Conservation (phyloP, 2,797 vertebrate species). For the Poecilia velifera region DNA sequence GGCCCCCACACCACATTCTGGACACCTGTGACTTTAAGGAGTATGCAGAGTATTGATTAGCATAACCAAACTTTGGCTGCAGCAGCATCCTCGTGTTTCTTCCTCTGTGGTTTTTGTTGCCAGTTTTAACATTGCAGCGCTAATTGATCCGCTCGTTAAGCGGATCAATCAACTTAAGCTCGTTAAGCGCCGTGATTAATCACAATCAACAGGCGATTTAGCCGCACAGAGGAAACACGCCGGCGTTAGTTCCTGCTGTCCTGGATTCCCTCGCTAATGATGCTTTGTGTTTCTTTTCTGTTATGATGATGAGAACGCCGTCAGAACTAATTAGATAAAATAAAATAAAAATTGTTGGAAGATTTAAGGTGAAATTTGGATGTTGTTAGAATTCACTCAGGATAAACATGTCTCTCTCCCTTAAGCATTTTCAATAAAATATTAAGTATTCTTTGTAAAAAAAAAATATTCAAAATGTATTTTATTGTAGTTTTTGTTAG, state of each 20-base stretch:
- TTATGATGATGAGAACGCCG: neutral
- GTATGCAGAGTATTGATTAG: neutral
- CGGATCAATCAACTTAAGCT: too few species aligned
- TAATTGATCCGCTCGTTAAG: conserved; percentile 41
- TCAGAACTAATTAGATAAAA: neutral
- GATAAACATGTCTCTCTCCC: too few species aligned
- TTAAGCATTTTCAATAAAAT: too few species aligned
- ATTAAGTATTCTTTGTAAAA: too few species aligned
- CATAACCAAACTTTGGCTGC: conserved; percentile 6
- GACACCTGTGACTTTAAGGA: too few species aligned
- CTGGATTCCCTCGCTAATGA: conserved; percentile 16
- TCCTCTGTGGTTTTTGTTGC: conserved; percentile 6
- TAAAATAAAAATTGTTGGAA: neutral
- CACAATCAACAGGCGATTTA: conserved; percentile 29
- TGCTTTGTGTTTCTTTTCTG: neutral
- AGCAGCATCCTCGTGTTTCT: neutral
- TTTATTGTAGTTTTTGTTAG: too few species aligned
- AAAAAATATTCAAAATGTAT: too few species aligned
- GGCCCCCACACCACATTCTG: too few species aligned
- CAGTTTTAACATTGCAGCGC: neutral
- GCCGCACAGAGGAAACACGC: conserved; percentile 22
- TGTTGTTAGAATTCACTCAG: neutral
- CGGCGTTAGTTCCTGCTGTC: conserved; percentile 19
- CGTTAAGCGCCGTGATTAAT: conserved; percentile 20
- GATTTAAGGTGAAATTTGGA: neutral